phyloP scores from a whole-genome alignment of 2,113 vertebrate species.

The Ceyx cyanopectus region DNA sequence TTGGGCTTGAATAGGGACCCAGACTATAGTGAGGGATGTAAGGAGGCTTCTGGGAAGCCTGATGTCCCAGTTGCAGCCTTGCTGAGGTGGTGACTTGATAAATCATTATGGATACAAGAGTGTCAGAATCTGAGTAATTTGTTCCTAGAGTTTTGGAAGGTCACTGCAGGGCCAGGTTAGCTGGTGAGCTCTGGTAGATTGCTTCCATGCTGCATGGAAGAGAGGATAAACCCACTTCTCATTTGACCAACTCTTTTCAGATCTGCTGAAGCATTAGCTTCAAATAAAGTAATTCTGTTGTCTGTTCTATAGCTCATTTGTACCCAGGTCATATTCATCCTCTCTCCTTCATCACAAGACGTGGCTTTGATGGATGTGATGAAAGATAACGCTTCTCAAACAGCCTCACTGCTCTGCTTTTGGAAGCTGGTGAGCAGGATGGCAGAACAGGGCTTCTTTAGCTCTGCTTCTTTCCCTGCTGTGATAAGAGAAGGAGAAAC shows the following conservation, averaged over 20 bases:
- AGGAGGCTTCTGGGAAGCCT: neutral
- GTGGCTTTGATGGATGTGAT: neutral
- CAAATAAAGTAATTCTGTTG: neutral
- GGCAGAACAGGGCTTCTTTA: neutral
- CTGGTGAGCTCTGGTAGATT: neutral
- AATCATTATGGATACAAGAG: rapidly evolving
- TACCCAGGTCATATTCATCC: neutral
- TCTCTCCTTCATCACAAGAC: neutral
- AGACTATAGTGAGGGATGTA: neutral
- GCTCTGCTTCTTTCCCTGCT: neutral
- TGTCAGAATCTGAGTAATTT: neutral
- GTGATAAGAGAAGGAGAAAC: neutral
- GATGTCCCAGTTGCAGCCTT: rapidly evolving
- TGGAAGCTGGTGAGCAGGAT: neutral
- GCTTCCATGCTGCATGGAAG: rapidly evolving
- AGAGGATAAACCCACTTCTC: neutral
- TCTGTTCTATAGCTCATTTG: neutral
- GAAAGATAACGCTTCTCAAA: neutral
- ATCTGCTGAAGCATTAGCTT: neutral
- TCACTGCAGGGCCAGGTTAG: neutral
- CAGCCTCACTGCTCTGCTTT: neutral
- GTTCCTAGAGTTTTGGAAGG: neutral
- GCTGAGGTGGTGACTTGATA: too few relatives aligned
- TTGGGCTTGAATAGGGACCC: neutral
- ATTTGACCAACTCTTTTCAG: neutral